Conservation (phyloP, 1,140 invertebrate species). For the Cecropterus lyciades region DNA sequence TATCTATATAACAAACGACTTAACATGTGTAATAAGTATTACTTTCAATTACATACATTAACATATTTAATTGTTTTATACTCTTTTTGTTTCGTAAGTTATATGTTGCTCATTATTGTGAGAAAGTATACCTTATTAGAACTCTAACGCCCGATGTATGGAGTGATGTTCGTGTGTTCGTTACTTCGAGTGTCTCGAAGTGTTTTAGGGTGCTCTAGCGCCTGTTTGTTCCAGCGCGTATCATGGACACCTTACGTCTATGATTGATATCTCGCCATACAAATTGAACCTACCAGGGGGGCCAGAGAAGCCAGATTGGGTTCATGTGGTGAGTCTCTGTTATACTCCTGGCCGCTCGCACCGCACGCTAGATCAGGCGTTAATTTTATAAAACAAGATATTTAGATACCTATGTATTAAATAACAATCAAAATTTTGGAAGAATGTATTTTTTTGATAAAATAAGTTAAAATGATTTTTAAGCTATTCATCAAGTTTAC, state of each 20-base stretch:
- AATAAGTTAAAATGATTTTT: too few species aligned
- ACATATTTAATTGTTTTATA: too few species aligned
- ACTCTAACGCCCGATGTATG: not conserved
- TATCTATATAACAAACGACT: too few species aligned
- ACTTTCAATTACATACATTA: too few species aligned
- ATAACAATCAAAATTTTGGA: too few species aligned
- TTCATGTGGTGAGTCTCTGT: constrained; percentile 93
- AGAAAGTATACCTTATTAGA: not conserved
- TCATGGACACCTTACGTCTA: constrained; percentile 97
- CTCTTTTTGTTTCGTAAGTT: too few species aligned
- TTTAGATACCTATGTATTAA: too few species aligned
- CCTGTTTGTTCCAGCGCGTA: constrained; percentile 95
- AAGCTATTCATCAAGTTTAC: too few species aligned
- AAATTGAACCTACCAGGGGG: constrained; percentile 96
- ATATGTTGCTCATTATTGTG: not conserved
- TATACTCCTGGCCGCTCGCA: constrained; percentile 16
- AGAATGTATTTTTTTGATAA: too few species aligned
- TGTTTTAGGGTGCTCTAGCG: constrained; percentile 79
- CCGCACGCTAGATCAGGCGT: constrained; percentile 12
- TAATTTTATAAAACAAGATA: not conserved
- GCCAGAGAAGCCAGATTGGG: constrained; percentile 93
- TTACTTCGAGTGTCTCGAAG: constrained; percentile 55
- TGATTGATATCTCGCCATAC: constrained; percentile 99
- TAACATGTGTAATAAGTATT: too few species aligned
- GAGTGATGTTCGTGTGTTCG: constrained; percentile 6